Conservation (phyloP, 2,797 vertebrate species). For the Sebastes vulpes region DNA sequence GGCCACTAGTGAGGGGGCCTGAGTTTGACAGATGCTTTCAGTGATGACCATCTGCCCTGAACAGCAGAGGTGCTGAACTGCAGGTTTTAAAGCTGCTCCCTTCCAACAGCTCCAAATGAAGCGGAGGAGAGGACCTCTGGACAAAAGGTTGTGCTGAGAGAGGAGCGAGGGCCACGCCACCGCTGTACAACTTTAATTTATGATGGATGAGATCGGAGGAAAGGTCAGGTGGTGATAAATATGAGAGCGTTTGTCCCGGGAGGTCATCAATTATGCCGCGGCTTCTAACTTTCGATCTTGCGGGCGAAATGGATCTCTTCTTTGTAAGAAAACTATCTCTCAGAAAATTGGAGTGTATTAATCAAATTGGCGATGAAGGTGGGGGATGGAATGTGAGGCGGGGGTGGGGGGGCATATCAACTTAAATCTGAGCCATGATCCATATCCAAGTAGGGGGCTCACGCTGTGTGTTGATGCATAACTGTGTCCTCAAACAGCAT, state of each 20-base stretch:
- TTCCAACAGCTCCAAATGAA: slow-evolving; percentile 86
- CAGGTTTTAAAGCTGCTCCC: slow-evolving; percentile 80
- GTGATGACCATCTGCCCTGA: slow-evolving; percentile 86
- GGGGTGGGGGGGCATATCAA: slow-evolving; percentile 27
- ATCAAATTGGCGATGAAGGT: slow-evolving; percentile 77
- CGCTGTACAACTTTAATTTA: slow-evolving; percentile 95
- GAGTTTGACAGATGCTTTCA: slow-evolving; percentile 88
- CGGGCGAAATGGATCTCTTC: slow-evolving; percentile 87
- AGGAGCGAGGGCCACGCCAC: slow-evolving; percentile 85
- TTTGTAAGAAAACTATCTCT: slow-evolving; percentile 88
- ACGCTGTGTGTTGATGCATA: slow-evolving; percentile 43
- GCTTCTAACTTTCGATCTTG: slow-evolving; percentile 90
- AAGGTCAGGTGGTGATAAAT: slow-evolving; percentile 94
- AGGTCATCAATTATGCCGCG: slow-evolving; percentile 91
- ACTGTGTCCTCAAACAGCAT: slow-evolving; percentile 39
- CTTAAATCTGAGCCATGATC: slow-evolving; percentile 68
- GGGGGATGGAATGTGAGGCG: not conserved
- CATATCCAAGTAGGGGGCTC: slow-evolving; percentile 57
- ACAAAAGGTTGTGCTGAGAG: slow-evolving; percentile 92
- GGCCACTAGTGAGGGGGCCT: slow-evolving; percentile 78
- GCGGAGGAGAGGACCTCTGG: slow-evolving; percentile 85
- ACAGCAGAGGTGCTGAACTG: slow-evolving; percentile 90
- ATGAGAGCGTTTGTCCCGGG: slow-evolving; percentile 90
- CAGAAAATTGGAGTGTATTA: slow-evolving; percentile 87
- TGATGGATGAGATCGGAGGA: slow-evolving; percentile 94